Percentiles rank a stretch among this genome's conserved stretches.
Evolutionary conservation across 2,113 vertebrate genomes (phyloP).

Genomic region (Herpetotheres cachinnans): DNA sequence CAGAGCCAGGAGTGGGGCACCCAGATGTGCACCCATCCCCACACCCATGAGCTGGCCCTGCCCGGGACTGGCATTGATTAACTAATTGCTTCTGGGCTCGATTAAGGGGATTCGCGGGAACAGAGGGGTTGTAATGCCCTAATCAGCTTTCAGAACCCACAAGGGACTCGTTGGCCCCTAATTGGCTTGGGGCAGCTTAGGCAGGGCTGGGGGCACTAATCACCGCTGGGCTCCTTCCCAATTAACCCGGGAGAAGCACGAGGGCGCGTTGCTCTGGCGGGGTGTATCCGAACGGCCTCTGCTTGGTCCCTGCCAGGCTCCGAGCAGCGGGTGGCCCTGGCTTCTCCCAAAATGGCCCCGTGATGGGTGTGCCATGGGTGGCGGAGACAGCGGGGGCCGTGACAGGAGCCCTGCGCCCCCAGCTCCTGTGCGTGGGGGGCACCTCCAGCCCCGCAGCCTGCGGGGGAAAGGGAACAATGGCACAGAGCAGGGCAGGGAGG

Average conservation of each 20-base stretch:
- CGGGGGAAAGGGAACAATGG: fast-evolving
- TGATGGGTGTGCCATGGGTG: fast-evolving
- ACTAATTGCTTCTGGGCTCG: constrained; percentile 10
- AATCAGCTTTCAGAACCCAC: background rate
- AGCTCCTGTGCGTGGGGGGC: background rate
- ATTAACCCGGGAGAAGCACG: background rate
- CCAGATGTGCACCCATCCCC: background rate
- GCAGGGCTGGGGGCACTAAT: background rate
- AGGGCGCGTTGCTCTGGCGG: fast-evolving
- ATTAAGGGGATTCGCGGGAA: background rate
- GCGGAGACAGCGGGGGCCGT: background rate
- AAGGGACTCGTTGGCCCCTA: background rate
- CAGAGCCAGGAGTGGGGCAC: background rate
- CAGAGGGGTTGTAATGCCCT: background rate
- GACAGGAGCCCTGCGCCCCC: background rate
- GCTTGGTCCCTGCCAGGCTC: background rate
- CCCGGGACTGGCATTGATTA: background rate
- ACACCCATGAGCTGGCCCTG: background rate
- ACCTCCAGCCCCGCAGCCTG: background rate
- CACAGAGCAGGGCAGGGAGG: background rate
- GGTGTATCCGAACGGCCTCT: fast-evolving
- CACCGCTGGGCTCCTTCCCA: background rate
- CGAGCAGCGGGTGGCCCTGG: fast-evolving
- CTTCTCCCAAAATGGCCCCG: background rate
- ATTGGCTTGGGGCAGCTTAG: constrained; percentile 40